phyloP scores from a whole-genome alignment of 2,888 invertebrate genomes.

The Odontothrips loti region DNA sequence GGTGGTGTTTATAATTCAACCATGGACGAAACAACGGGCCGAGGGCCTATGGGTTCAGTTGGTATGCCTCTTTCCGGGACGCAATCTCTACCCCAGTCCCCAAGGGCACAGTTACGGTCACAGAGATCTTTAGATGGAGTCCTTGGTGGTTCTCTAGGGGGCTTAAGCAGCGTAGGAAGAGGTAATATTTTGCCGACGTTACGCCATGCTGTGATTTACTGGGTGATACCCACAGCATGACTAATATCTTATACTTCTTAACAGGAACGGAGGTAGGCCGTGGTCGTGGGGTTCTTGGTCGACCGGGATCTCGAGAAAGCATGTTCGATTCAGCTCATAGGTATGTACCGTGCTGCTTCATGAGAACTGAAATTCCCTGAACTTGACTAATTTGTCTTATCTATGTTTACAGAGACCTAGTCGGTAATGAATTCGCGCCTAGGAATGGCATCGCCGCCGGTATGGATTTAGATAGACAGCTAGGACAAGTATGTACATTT shows the following conservation, averaged over 20 bases:
- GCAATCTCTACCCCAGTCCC: constrained; percentile 27
- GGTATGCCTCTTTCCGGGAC: neutral
- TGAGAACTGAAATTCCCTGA: neutral
- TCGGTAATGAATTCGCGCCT: neutral
- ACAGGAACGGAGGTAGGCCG: neutral
- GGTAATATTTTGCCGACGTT: neutral
- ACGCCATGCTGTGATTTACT: neutral
- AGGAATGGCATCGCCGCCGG: neutral
- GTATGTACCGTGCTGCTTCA: neutral
- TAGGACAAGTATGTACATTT: neutral
- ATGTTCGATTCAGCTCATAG: neutral
- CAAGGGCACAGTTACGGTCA: constrained; percentile 33
- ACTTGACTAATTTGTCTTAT: neutral
- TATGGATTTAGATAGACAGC: constrained; percentile 4
- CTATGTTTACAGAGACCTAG: neutral
- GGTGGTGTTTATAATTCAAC: neutral
- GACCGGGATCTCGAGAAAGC: neutral
- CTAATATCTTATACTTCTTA: neutral
- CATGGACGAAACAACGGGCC: neutral
- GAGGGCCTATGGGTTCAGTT: neutral
- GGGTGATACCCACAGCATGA: neutral
- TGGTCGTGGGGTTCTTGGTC: neutral
- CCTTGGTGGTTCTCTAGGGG: neutral
- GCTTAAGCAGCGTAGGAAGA: neutral
- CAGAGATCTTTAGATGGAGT: constrained; percentile 34